phyloP scores from a whole-genome alignment of 2,888 invertebrate species.

The Sceliomorpha sp. region DNA sequence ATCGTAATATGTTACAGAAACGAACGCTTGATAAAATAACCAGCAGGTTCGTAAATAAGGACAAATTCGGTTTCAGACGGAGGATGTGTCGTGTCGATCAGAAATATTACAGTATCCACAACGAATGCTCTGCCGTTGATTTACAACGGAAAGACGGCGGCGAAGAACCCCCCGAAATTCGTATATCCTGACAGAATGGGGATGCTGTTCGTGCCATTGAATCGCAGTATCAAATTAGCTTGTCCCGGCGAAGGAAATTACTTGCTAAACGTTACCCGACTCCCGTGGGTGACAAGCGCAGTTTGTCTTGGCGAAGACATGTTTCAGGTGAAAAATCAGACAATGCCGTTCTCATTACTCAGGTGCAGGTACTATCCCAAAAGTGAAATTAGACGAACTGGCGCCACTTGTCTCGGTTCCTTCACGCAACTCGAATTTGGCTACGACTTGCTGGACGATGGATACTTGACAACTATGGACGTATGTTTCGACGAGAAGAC shows the following conservation, averaged over 20 bases:
- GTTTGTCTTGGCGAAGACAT: too few species aligned
- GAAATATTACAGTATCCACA: neutral
- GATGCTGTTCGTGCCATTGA: constrained; percentile 53
- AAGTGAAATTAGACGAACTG: too few species aligned
- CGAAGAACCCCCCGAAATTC: constrained; percentile 49
- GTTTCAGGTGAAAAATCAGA: too few species aligned
- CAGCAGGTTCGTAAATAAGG: too few species aligned
- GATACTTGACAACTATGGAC: constrained; percentile 76
- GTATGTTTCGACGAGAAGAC: constrained; percentile 77
- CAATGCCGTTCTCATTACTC: too few species aligned
- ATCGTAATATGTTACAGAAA: too few species aligned
- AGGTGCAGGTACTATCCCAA: too few species aligned
- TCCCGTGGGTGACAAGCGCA: too few species aligned
- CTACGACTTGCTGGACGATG: constrained; percentile 65
- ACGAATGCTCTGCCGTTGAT: constrained; percentile 8
- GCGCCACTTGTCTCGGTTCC: too few species aligned
- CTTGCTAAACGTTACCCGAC: constrained; percentile 43
- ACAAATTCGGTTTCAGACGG: neutral
- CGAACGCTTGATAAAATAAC: too few species aligned
- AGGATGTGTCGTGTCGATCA: constrained; percentile 9
- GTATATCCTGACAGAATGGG: constrained; percentile 61
- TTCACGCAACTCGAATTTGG: constrained; percentile 79
- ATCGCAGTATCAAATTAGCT: constrained; percentile 61
- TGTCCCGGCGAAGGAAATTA: constrained; percentile 68
- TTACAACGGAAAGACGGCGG: constrained; percentile 1